These are phyloP conservation scores for Vultur gryphus DNA, from an alignment of 2,797 vertebrate species.

Conservation along the genomic window DNA sequence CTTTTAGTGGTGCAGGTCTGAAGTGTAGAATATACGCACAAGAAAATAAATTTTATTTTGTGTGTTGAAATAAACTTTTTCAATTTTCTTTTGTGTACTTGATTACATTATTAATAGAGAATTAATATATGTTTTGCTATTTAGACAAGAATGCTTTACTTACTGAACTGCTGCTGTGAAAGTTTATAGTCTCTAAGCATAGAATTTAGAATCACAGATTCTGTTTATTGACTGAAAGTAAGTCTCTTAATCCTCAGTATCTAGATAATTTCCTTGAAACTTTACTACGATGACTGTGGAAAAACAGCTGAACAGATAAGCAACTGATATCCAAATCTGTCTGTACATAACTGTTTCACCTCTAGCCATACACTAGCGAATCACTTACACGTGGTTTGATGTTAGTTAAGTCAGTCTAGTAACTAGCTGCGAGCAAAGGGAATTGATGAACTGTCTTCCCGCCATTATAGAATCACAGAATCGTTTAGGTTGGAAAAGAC, in stretches of 20 bases:
- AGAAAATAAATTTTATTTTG: not conserved
- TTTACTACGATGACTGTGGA: not conserved
- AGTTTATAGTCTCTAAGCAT: not conserved
- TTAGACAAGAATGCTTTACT: not conserved
- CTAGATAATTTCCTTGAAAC: not conserved
- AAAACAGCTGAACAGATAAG: not conserved
- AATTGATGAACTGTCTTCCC: not conserved
- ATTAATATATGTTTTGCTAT: not conserved
- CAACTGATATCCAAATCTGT: not conserved
- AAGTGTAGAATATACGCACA: not conserved
- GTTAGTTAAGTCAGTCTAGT: not conserved
- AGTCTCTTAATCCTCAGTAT: not conserved
- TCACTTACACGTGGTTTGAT: rapidly evolving
- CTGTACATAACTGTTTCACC: not conserved
- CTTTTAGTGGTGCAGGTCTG: not conserved
- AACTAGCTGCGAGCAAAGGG: not conserved
- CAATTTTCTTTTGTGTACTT: not conserved
- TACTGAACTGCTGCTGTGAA: not conserved
- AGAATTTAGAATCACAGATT: not conserved
- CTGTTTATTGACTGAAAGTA: not conserved
- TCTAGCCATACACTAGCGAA: not conserved
- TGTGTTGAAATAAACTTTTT: not conserved
- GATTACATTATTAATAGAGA: not conserved
- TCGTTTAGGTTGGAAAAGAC: not conserved
- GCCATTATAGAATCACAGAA: not conserved